Evolutionary conservation across 2,888 invertebrate genomes (phyloP), one percentile per base, ranked within the genome.

Genomic region (Fragum fragum): DNA sequence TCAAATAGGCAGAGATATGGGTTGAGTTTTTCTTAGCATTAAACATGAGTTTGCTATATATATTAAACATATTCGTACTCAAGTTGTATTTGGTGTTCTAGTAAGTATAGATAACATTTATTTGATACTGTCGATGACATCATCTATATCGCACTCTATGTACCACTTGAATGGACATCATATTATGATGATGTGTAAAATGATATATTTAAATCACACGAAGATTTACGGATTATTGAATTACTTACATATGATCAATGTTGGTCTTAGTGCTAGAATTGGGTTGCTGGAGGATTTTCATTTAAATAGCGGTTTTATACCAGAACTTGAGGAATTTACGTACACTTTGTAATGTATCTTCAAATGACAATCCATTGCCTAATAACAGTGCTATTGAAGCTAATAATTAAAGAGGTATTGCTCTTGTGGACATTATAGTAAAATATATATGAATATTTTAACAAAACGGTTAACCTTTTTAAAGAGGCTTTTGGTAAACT

Each of bases 131-230:
- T 23, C 47, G 21, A n/a, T 55, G 69, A 75, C 53, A 39, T 68
- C 21, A 14, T 69, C 6, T 75, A 55, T 75, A 55, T 42, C 5
- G 14, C 23, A 47, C 14, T 75, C 36, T 68, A 75, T 57, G 16
- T 75, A 36, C 68, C 68, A 26, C 68, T 57, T n/a, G 68, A 75
- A 23, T n/a, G 21, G 9, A 68, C 75, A 39, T 55, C 57, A 26
- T 42, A 53, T 55, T 55, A 75, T 75, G 39, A 75, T 16, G 16
- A 39, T 0, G 1, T 18, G 11, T n/a, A 3, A 2, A 7, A 21
- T 7, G 14, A 23, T 36, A 68, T 14, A 21, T 39, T 68, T 26
- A n/a, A 23, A 18, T 28, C n/a, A 29, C 14, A 57, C 2, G 73
- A 73, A 63, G 53, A 73, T 1, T 28, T 18, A 26, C 14, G 28